Evolutionary conservation across 2,113 vertebrate species (phyloP).

Genomic region (Platanista minor): DNA sequence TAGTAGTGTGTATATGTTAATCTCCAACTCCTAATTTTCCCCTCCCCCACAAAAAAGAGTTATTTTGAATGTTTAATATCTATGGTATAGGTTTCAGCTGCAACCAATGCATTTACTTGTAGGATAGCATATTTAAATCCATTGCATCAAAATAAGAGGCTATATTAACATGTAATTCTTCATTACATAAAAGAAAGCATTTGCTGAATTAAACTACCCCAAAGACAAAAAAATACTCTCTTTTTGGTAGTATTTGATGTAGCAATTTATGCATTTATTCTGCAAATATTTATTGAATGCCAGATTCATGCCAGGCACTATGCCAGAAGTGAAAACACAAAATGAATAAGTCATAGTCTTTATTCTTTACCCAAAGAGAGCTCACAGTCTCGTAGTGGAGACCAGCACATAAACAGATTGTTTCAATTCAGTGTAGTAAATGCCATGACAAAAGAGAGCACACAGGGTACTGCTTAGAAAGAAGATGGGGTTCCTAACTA

Average conservation of each 20-base stretch:
- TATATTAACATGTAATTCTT: background rate
- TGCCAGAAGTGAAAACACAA: slow-evolving; percentile 15
- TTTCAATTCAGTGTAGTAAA: background rate
- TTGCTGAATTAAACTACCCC: slow-evolving; percentile 9
- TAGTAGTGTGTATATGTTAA: background rate
- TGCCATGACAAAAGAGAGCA: background rate
- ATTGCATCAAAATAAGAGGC: background rate
- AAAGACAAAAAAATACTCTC: background rate
- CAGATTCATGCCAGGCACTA: slow-evolving; percentile 18
- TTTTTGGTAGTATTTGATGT: background rate
- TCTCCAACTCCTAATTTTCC: background rate
- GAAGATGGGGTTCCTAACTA: background rate
- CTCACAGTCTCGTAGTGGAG: background rate
- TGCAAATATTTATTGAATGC: slow-evolving; percentile 7
- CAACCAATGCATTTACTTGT: background rate
- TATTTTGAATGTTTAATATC: background rate
- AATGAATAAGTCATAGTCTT: background rate
- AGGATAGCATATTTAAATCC: background rate
- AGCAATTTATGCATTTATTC: slow-evolving; percentile 19
- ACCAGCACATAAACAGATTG: background rate
- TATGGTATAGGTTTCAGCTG: background rate
- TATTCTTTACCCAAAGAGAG: background rate
- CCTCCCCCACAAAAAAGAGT: background rate
- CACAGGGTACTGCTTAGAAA: background rate
- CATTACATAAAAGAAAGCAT: background rate